Evolutionary conservation across 2,113 vertebrate species (phyloP), one percentile per base, ranked within the genome.

Genomic region (Sinocyclocheilus maitianheensis): DNA sequence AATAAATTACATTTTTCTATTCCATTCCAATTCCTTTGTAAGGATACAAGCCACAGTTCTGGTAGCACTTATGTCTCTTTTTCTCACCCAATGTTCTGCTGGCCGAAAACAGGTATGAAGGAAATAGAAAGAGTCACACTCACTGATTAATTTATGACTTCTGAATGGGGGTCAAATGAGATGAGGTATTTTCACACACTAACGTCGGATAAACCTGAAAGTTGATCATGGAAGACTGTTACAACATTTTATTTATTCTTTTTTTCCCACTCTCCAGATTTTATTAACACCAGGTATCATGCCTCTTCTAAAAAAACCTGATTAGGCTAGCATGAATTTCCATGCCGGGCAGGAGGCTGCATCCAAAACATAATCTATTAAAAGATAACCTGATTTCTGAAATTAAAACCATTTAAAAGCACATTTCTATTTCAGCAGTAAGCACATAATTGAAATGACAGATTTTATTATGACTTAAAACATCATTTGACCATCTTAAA

Each of bases 1-100:
- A 77, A 75, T 18, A 89, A 81, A 81, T 77, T 5, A 48, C 34
- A 72, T 48, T 83, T 72, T n/a, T 4, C 30, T 58, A 9, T 83
- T 60, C 11, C 40, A 3, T 55, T 60, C 58, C 20, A 3, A 53
- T 40, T 83, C 20, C 74, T 12, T 72, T 12, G 30, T 37, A 55
- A 16, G 51, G 51, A 58, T 58, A 30, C 34, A 58, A 40, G 48
- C 67, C 67, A 72, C 22, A 43, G 18, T 30, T 72, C 51, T 83
- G 26, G 22, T 51, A 69, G 46, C 80, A 69, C 63, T 34, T 6
- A 4, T 40, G 14, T 30, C 46, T 53, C 40, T 81, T 48, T 67
- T 82, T 71, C 63, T 71, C 43, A 53, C 46, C 18, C 26, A 7
- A 13, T 20, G 26, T 51, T 53, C 14, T 82, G 16, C 48, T 82